Evolutionary conservation across 2,113 vertebrate species (phyloP).

Genomic region (Cyprinodon brontotheroides): DNA sequence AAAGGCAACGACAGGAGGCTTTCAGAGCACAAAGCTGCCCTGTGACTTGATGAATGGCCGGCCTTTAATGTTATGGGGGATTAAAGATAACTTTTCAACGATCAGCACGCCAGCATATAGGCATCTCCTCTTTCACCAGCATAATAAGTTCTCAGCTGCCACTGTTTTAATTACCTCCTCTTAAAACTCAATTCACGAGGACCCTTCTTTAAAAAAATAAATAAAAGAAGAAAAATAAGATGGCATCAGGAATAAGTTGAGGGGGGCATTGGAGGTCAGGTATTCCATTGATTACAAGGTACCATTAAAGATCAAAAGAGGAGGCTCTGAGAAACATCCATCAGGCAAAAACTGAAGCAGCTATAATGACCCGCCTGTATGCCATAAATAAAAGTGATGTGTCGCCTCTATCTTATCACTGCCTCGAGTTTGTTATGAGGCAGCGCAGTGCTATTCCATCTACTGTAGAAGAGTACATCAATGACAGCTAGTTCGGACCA

Average conservation of each 20-base stretch:
- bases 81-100: constrained; percentile 83
- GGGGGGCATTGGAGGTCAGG: constrained; percentile 65
- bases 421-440: constrained; percentile 45
- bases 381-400: constrained; percentile 79
- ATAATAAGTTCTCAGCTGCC: constrained; percentile 82
- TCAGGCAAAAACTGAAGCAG: constrained; percentile 72
- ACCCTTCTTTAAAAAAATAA: constrained; percentile 65
- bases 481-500: constrained; percentile 7
- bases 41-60: constrained; percentile 81
- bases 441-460: constrained; percentile 15
- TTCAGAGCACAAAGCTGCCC: constrained; percentile 75
- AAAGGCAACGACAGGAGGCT: constrained; percentile 70
- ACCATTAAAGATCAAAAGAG: constrained; percentile 77
- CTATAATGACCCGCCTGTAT: constrained; percentile 77
- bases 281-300: constrained; percentile 79
- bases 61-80: constrained; percentile 82
- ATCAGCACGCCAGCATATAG: constrained; percentile 76
- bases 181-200: constrained; percentile 79
- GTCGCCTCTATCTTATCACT: constrained; percentile 56
- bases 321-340: constrained; percentile 75
- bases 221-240: constrained; percentile 56
- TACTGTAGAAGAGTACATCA: constrained; percentile 6
- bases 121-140: constrained; percentile 78
- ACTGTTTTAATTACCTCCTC: constrained; percentile 83
- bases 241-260: constrained; percentile 67